Evolutionary conservation across 1,140 invertebrate species (phyloP), one percentile per base, ranked within the genome.

Genomic region (Atta cephalotes): DNA sequence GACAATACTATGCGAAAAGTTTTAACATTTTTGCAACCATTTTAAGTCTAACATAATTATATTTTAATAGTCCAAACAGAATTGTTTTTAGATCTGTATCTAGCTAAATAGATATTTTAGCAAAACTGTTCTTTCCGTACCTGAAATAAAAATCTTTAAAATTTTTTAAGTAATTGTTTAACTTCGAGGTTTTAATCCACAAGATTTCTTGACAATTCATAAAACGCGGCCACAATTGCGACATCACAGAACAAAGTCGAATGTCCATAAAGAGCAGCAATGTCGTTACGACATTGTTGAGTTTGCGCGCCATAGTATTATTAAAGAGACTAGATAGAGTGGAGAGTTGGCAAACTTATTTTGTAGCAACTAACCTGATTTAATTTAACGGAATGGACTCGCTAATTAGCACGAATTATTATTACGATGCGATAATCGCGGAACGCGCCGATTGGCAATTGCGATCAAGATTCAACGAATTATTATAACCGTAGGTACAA

Each of bases 331-430:
- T 25, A 56, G 31, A 3, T 79, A 4, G 51, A 56, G 14, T 14
- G 9, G n/a, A 53, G n/a, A 53, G 1, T 10, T 14, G 31, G n/a
- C 49, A 6, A 39, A 28, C 31, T 81, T 21, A 35, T 70, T 31
- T 49, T 56, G 45, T 21, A 70, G n/a, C 16, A 39, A 56, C 14
- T 31, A 18, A 82, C 25, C 53, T 82, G 25, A 62, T 65, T 45
- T 76, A 84, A 84, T 62, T 84, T 45, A 39, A 84, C 25, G 7
- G n/a, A 28, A 45, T 39, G 35, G 12, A 84, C 51, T 76, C 28
- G 70, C 70, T 62, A 84, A 84, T 74, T 84, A 76, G 28, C 80
- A 28, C 39, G 58, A 84, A 84, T 76, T 81, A 81, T 81, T 70
- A 31, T 49, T 39, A 62, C 80, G 80, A 51, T 35, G 60, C 39